Base-by-base conservation (phyloP, 2,888 invertebrate species). In the Tiphia femorata region DNA sequence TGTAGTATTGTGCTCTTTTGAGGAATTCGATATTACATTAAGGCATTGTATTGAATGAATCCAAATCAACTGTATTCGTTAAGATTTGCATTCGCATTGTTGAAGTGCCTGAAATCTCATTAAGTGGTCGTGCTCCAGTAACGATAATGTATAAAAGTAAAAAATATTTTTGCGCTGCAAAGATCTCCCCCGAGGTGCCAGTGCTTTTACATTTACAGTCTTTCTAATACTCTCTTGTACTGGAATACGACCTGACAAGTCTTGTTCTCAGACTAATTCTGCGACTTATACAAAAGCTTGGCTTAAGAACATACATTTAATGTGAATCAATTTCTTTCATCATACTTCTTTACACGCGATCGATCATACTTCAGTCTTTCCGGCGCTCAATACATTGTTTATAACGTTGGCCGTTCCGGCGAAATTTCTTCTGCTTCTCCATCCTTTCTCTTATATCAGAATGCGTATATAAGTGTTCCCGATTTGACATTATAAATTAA, bases 291-390 rank as follows among this genome's bases (percentile, higher is more conserved):
- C 43, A 62, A 53, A 57, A 67, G 56, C 60, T 58, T 60, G 47
- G 54, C 63, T 67, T 63, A 64, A 48, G 50, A 63, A 48, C 62
- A 66, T 41, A 44, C 30, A 33, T 40, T 57, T 51, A 49, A 64
- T 35, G 25, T 12, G 2, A 25, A 27, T 16, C 29, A 43, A 20
- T 41, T 43, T 27, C 29, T 27, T 27, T 43, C 7, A n/a, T n/a
- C 14, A 29, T 27, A 16, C 41, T 10, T 2, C 23, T 41, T 29
- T 58, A 61, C 41, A 60, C 54, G 58, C 58, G 51, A 64, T 58
- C 67, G 67, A 61, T 63, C 58, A 38, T 67, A 67, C 38, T 70
- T n/a, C 70, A 70, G 70, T 70, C 70, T 70, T 70, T 57, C 40
- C 49, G 44, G 55, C 42, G 58, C 54, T 53, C 67, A 50, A 63